Percentiles rank a stretch among this genome's conserved stretches.
Evolutionary conservation across 92 coral and sea anemone species (phyloP).

Genomic region (Zoanthus solanderi): DNA sequence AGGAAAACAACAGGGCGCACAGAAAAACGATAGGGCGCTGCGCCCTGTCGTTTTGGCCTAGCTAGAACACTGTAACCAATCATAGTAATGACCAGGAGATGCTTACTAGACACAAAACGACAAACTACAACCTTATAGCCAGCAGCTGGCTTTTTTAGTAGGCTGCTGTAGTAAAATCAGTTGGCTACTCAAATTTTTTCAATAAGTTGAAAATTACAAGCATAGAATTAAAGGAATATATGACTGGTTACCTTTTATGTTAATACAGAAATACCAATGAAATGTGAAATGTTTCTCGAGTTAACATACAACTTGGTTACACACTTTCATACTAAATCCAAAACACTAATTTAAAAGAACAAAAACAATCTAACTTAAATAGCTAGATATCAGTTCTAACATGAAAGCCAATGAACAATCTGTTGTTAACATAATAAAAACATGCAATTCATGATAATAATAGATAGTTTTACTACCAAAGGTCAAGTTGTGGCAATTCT

Average conservation of each 20-base stretch:
- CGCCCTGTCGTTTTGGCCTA: too few species aligned
- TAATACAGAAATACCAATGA: constrained; percentile 11
- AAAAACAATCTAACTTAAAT: background rate
- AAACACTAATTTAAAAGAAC: background rate
- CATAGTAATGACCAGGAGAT: constrained; percentile 22
- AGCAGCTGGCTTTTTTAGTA: constrained; percentile 22
- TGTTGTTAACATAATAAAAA: background rate
- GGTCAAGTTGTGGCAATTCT: constrained; percentile 7
- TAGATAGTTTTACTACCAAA: background rate
- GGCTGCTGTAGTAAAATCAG: constrained; percentile 28
- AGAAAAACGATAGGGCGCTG: too few species aligned
- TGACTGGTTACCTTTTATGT: constrained; percentile 38
- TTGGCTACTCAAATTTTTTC: constrained; percentile 20
- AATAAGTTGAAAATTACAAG: constrained; percentile 36
- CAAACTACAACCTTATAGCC: constrained; percentile 26
- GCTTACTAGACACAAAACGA: constrained; percentile 32
- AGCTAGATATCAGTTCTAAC: background rate
- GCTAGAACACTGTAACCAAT: background rate
- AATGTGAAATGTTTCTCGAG: background rate
- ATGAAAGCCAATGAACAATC: background rate
- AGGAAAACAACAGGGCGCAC: too few species aligned
- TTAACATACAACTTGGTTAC: background rate
- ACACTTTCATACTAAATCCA: constrained; percentile 2
- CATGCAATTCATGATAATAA: background rate
- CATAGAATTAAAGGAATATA: constrained; percentile 24